Base-by-base conservation (phyloP, 2,797 vertebrate genomes). In the Rousettus madagascariensis region DNA sequence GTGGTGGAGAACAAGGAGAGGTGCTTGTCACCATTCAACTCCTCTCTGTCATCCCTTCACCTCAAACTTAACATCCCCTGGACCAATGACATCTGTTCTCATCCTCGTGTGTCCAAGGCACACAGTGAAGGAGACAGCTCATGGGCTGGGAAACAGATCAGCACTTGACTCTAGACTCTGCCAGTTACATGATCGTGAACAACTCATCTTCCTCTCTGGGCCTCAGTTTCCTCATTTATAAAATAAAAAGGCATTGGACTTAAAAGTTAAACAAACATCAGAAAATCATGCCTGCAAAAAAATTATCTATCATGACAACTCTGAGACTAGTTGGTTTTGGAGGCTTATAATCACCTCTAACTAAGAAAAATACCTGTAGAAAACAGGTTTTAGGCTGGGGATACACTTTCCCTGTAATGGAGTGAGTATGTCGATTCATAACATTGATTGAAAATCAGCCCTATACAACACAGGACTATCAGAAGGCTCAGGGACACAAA, bases 331-430 rank as follows among this genome's bases (percentile, higher is more conserved):
- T 36, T 80, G 49, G 80, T 93, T 71, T 83, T 59, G 15, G 38
- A 90, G 49, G 16, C 16, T 77, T 80, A n/a, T 63, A 59, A 78
- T 24, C 15, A 13, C 65, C 79, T 92, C 63, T 85, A 53, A 84
- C 41, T 38, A 61, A 63, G 72, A 93, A 86, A 97, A 92, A 46
- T 53, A 33, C 15, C 51, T 63, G 86, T 30, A 36, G 71, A 33
- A 90, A 57, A 95, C 24, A 80, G 49, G 30, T 51, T 74, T 90
- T 59, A 65, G 26, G 12, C 41, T 38, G 41, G 19, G 68, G 84
- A 57, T 36, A 20, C 0, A 30, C 13, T 90, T 87, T 86, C 51
- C 38, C n/a, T 28, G 43, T 61, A 20, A 66, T 3, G 51, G n/a
- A 78, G 57, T 12, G n/a, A 26, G 12, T 19, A 8, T 38, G 36